A percentile compares a stretch with the other conserved stretches of the same genome.
Evolutionary conservation across 2,113 vertebrate genomes (phyloP).

Genomic region (Serilophus lunatus): DNA sequence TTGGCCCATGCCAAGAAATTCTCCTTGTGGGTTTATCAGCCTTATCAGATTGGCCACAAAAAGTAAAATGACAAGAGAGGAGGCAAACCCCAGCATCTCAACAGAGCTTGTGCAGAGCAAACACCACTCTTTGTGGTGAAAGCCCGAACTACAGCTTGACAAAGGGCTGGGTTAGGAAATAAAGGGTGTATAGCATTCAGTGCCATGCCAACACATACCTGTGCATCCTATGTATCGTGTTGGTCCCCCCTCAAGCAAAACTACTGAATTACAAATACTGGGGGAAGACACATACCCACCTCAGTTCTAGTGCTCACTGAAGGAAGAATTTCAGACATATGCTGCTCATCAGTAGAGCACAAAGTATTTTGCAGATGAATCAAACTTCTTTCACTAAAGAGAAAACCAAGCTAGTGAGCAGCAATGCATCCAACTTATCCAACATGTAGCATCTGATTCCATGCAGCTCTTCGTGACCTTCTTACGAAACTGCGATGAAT

Average conservation of each 20-base stretch:
- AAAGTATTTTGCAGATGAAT: background rate
- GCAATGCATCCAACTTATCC: background rate
- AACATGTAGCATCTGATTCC: background rate
- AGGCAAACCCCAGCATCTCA: background rate
- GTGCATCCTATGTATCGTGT: accelerated
- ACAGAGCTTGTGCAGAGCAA: background rate
- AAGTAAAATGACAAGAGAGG: background rate
- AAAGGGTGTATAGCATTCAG: accelerated
- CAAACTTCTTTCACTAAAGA: background rate
- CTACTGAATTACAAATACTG: background rate
- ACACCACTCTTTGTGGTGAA: background rate
- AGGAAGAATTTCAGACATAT: background rate
- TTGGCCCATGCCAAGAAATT: background rate
- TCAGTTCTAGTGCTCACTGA: accelerated
- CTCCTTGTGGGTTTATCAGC: slow-evolving; percentile 5
- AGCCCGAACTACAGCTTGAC: background rate
- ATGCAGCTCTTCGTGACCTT: background rate
- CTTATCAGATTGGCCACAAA: background rate
- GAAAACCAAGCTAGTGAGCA: background rate
- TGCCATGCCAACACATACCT: no score
- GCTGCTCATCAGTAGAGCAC: background rate
- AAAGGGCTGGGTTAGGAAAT: background rate
- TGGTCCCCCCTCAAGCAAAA: background rate
- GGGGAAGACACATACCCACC: background rate
- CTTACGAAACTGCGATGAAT: background rate